These are phyloP conservation scores for Acinonyx jubatus DNA, from an alignment of 2,113 vertebrate genomes.

Conservation along the genomic window DNA sequence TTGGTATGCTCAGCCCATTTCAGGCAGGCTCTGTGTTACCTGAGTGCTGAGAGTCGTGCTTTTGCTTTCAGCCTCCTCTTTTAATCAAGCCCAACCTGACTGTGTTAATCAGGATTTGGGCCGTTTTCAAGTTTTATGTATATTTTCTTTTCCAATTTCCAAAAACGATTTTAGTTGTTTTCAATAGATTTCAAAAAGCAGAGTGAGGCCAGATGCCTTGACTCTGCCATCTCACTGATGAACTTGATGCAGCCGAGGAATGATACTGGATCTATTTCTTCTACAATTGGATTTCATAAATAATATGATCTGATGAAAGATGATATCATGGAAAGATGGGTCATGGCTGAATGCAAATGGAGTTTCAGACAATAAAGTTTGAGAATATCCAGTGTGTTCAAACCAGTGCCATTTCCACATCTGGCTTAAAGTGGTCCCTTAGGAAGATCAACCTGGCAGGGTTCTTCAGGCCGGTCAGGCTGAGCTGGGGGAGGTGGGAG, in stretches of 20 bases:
- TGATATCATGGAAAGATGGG: constrained; percentile 50
- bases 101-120: background rate
- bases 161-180: constrained; percentile 32
- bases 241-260: constrained; percentile 16
- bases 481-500: background rate
- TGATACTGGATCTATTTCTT: constrained; percentile 42
- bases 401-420: constrained; percentile 1
- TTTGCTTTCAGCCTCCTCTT: background rate
- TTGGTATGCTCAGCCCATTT: background rate
- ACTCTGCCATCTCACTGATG: background rate
- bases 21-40: background rate
- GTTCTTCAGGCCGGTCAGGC: background rate
- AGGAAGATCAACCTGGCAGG: background rate
- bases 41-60: background rate
- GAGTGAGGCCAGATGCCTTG: background rate
- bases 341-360: constrained; percentile 8
- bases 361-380: constrained; percentile 45
- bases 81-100: background rate
- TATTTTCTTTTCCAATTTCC: constrained; percentile 39
- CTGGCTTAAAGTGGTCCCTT: background rate
- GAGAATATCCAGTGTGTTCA: background rate
- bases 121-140: constrained; percentile 27
- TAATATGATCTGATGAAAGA: constrained; percentile 54
- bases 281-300: constrained; percentile 53
- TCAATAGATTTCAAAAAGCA: constrained; percentile 20